Conservation (phyloP, 2,113 vertebrate genomes). For the Malurus elegans region DNA sequence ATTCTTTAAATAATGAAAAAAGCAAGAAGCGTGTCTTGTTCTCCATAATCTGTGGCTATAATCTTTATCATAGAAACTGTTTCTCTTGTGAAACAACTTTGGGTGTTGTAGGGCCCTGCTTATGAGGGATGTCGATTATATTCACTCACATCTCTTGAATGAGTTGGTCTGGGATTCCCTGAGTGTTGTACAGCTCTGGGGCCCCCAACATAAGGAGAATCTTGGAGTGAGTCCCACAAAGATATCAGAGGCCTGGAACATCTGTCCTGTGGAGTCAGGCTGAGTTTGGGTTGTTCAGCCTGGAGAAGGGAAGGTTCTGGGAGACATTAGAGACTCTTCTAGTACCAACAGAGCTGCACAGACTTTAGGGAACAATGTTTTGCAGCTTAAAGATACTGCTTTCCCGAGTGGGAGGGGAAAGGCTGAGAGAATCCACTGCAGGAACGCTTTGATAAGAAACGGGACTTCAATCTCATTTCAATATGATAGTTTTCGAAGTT, state of each 20-base stretch:
- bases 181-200: background rate
- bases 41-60: background rate
- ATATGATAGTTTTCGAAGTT: background rate
- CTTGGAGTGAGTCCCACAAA: background rate
- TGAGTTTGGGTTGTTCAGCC: background rate
- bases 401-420: background rate
- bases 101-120: background rate
- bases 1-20: conserved; percentile 17
- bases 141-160: background rate
- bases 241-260: background rate
- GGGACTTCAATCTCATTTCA: background rate
- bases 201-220: background rate
- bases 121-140: background rate
- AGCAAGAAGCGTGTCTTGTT: background rate
- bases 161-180: background rate
- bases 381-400: background rate
- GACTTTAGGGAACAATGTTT: background rate
- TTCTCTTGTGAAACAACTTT: background rate
- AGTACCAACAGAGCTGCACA: background rate
- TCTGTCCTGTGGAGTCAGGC: background rate
- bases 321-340: background rate
- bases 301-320: background rate
- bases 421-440: background rate
- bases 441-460: background rate
- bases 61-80: background rate